Evolutionary conservation across 2,113 vertebrate genomes (phyloP).

Genomic region (Seriola rivoliana): DNA sequence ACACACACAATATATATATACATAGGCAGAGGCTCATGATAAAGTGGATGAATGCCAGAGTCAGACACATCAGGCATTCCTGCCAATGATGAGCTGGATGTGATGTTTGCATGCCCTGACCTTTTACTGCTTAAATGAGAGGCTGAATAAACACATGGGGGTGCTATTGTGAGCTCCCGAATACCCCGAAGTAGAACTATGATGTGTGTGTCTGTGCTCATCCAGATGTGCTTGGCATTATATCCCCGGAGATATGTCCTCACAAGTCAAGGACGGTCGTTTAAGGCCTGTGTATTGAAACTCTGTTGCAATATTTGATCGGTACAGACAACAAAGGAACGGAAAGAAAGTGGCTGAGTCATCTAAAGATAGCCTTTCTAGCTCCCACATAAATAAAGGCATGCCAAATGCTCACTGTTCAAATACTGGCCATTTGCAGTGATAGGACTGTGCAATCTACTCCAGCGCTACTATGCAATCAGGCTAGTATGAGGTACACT

Average conservation of each 20-base stretch:
- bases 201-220: conserved; percentile 8
- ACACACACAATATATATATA: too few relatives aligned
- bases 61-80: conserved; percentile 40
- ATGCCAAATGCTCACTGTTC: conserved; percentile 65
- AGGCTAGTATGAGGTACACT: conserved; percentile 65
- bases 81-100: conserved; percentile 48
- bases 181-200: conserved; percentile 64
- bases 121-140: conserved; percentile 60
- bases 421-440: conserved; percentile 75
- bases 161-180: conserved; percentile 64
- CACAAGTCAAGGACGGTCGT: conserved; percentile 32
- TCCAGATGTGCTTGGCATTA: conserved; percentile 37
- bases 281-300: conserved; percentile 17
- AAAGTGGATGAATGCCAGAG: conserved; percentile 13
- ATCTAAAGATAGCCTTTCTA: conserved; percentile 74
- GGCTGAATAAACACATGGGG: conserved; percentile 72
- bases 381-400: conserved; percentile 69
- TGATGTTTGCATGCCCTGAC: conserved; percentile 71
- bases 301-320: conserved; percentile 48
- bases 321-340: conserved; percentile 55
- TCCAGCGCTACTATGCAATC: conserved; percentile 72
- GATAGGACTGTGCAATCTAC: conserved; percentile 72
- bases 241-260: conserved; percentile 38
- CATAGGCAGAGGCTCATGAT: conserved; percentile 3
- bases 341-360: conserved; percentile 76